These are phyloP conservation scores for Siniperca undulata DNA, from an alignment of 2,797 vertebrate genomes.

Conservation along the genomic window DNA sequence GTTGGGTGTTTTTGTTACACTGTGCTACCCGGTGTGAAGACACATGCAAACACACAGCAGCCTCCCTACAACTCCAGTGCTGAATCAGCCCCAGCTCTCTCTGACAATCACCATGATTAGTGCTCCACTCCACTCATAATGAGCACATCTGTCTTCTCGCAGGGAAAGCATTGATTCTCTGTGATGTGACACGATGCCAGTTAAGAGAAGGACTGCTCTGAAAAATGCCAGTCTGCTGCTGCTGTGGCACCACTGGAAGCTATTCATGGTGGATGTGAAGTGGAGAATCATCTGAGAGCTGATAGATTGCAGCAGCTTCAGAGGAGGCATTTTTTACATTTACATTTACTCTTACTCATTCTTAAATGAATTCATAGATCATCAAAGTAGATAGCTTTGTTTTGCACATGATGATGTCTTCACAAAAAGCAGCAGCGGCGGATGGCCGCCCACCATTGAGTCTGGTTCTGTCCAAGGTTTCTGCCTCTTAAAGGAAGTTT, in stretches of 20 bases:
- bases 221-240: slow-evolving; percentile 46
- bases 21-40: slow-evolving; percentile 17
- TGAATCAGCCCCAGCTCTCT: slow-evolving; percentile 63
- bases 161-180: slow-evolving; percentile 59
- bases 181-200: slow-evolving; percentile 54
- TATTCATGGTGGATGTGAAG: slow-evolving; percentile 22
- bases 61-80: slow-evolving; percentile 8
- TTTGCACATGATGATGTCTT: not conserved
- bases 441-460: too few relatives aligned
- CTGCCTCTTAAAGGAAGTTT: too few relatives aligned
- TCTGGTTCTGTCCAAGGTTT: too few relatives aligned
- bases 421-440: too few relatives aligned
- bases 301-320: not conserved
- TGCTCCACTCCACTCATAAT: slow-evolving; percentile 55
- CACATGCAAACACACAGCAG: slow-evolving; percentile 33
- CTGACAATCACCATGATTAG: slow-evolving; percentile 67
- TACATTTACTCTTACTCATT: not conserved
- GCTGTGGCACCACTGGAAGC: slow-evolving; percentile 18
- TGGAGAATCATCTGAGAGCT: slow-evolving; percentile 9
- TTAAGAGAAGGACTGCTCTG: slow-evolving; percentile 33
- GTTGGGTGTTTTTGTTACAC: slow-evolving; percentile 28
- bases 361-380: not conserved
- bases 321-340: not conserved
- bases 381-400: not conserved
- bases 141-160: slow-evolving; percentile 67